Percentiles rank a stretch among this genome's conserved stretches.
Evolutionary conservation across 2,888 invertebrate genomes (phyloP).

Genomic region (Chirona hameri): DNA sequence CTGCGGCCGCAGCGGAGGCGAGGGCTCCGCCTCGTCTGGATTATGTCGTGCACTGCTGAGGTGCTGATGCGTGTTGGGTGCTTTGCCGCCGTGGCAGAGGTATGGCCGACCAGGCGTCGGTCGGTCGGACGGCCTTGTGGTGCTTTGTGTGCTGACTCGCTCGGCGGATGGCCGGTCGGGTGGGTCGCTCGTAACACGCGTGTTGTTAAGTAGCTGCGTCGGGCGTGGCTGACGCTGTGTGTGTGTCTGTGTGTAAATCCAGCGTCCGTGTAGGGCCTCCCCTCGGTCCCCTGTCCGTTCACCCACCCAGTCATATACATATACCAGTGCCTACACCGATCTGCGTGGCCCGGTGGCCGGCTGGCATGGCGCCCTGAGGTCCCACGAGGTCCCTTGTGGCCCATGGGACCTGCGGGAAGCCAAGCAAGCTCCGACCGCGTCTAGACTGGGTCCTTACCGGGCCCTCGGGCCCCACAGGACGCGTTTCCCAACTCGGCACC

Average conservation of each 20-base stretch:
- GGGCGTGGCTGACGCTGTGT: slow-evolving; percentile 10
- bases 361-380: no score
- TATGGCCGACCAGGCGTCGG: no score
- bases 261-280: background rate
- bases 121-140: background rate
- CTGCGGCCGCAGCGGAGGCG: background rate
- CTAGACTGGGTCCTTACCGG: no score
- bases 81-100: background rate
- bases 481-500: no score
- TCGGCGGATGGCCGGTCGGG: background rate
- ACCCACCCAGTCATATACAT: background rate
- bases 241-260: background rate
- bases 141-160: background rate
- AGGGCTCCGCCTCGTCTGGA: background rate
- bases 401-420: no score
- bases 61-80: background rate
- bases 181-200: no score
- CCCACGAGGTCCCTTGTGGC: no score
- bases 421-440: no score
- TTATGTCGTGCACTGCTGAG: background rate
- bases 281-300: background rate
- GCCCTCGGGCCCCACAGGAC: no score
- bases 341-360: no score
- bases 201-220: background rate
- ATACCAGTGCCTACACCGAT: background rate